Conservation (phyloP, 2,113 vertebrate genomes). For the Cyprinodon tularosa region DNA sequence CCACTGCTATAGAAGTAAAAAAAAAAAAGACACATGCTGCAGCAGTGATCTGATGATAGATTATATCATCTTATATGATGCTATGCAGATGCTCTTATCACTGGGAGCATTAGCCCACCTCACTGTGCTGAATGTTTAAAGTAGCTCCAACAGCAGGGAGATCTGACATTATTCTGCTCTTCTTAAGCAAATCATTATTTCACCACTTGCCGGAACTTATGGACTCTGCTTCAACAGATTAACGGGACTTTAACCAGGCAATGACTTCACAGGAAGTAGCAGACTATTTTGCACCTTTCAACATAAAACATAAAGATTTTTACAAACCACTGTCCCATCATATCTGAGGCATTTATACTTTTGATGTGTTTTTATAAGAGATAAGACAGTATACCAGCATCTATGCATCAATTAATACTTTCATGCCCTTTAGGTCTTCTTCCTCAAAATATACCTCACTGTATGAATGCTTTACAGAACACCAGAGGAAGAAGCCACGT, state of each 20-base stretch:
- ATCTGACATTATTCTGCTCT: not conserved
- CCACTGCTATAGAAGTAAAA: too few species aligned
- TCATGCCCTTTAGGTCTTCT: conserved; percentile 11
- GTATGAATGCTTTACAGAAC: conserved; percentile 63
- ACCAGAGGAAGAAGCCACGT: conserved; percentile 50
- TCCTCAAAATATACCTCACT: conserved; percentile 33
- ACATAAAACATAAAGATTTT: not conserved
- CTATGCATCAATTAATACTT: not conserved
- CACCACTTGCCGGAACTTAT: not conserved
- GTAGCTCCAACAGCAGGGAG: not conserved
- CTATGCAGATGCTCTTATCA: too few species aligned
- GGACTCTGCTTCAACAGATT: not conserved
- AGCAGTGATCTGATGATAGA: too few species aligned
- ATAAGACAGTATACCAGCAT: not conserved
- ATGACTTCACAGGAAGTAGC: not conserved
- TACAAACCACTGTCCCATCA: not conserved
- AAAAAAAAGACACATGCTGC: too few species aligned
- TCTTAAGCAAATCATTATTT: not conserved
- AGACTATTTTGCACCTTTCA: not conserved
- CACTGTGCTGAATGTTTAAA: not conserved
- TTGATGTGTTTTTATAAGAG: too few species aligned
- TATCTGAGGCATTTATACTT: not conserved
- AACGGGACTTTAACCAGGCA: not conserved
- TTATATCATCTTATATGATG: too few species aligned
- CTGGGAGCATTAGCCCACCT: not conserved